phyloP scores from a whole-genome alignment of 2,797 vertebrate genomes.

The Rhadinocentrus ornatus region DNA sequence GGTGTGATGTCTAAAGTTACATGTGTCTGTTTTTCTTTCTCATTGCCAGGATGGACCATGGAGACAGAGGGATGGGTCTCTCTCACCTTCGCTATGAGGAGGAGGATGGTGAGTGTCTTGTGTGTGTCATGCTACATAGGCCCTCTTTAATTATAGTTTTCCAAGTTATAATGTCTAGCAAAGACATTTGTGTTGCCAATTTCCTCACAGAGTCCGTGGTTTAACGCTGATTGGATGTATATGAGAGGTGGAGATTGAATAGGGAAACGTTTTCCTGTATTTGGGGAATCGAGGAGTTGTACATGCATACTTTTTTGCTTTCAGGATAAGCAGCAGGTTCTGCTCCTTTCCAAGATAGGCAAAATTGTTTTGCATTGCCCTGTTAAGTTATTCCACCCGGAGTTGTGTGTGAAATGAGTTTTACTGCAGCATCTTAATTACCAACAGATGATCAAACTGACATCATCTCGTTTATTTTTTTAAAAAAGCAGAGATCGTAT shows the following conservation, averaged over 20 bases:
- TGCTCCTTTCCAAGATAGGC: constrained; percentile 15
- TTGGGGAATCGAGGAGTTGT: background rate
- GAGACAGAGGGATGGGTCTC: constrained; percentile 78
- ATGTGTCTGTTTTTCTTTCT: constrained; percentile 1
- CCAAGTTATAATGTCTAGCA: constrained; percentile 15
- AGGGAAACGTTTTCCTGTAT: background rate
- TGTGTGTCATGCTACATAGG: too few species aligned
- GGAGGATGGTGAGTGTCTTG: constrained; percentile 89
- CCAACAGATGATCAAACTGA: constrained; percentile 40
- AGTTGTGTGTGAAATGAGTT: constrained; percentile 40
- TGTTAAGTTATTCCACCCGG: constrained; percentile 25
- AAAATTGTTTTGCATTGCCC: constrained; percentile 30
- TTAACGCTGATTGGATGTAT: constrained; percentile 11
- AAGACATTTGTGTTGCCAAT: constrained; percentile 12
- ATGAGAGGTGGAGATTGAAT: constrained; percentile 11
- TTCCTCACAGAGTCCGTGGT: constrained; percentile 18
- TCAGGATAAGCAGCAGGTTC: constrained; percentile 25
- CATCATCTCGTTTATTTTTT: constrained; percentile 21
- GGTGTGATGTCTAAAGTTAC: background rate
- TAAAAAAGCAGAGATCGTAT: constrained; percentile 8
- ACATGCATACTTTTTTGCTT: background rate
- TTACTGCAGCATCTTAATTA: constrained; percentile 31
- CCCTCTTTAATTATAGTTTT: too few species aligned
- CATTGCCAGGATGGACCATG: constrained; percentile 86
- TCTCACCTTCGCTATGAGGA: constrained; percentile 86